Evolutionary conservation across 2,888 invertebrate genomes (phyloP), one percentile per base, ranked within the genome.

Genomic region (Pinctada fucata): DNA sequence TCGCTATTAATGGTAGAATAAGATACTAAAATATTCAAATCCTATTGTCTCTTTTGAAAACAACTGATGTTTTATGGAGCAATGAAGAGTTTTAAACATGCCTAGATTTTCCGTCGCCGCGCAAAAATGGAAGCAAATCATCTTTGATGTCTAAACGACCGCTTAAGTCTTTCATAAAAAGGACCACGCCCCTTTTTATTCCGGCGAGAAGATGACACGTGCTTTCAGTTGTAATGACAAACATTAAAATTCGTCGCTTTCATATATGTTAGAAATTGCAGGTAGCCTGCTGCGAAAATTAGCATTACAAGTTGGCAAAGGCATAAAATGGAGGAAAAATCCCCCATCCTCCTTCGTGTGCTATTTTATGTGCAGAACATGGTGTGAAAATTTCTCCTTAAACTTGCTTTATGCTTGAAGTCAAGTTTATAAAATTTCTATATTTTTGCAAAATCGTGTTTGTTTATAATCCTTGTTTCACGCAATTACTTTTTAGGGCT

Each of bases 141-240:
- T 51, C 65, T 74, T 74, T 74, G 74, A 74, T 74, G 74, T 74
- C 66, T 50, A 49, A 74, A 74, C 50, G 48, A 66, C 52, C 49
- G 63, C 63, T 74, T 74, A 66, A 49, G 45, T 48, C 74, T 47
- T 65, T 74, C 49, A 49, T 63, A 49, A n/a, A n/a, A 50, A 3
- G 49, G 45, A 13, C 70, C 69, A 72, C 79, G 72, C 79, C 79
- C 73, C 72, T 50, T 76, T 63, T 50, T 51, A 76, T 76, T 66
- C 72, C 58, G 74, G 70, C 75, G 67, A 76, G 65, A 70, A 72
- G 47, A 58, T 66, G 79, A 76, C 79, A 79, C 76, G 79, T 74
- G 79, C 74, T 65, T 48, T 70, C 74, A n/a, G 63, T 49, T 72
- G 72, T 79, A 79, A 79, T 79, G 79, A 79, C 79, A 75, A 75